Evolutionary conservation across 1,140 invertebrate genomes (phyloP).

Genomic region (Lasioglossum albipes): DNA sequence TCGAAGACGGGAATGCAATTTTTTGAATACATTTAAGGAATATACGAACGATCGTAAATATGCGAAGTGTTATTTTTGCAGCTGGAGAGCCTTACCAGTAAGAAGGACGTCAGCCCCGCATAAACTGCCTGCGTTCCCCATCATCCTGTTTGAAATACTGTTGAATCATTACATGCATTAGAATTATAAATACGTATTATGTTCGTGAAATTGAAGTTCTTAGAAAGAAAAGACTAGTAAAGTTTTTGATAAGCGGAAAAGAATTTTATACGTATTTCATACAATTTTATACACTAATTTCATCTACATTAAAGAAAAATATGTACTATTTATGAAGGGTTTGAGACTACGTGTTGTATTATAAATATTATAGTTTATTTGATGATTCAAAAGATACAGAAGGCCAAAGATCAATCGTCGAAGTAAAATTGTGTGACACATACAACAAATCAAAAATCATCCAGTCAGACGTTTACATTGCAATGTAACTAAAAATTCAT

Average conservation of each 20-base stretch:
- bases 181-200: background rate
- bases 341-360: background rate
- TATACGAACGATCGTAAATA: slow-evolving; percentile 17
- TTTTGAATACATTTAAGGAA: slow-evolving; percentile 1
- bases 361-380: background rate
- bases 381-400: background rate
- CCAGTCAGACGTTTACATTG: background rate
- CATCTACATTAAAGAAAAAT: background rate
- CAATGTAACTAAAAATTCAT: background rate
- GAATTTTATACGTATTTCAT: background rate
- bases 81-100: slow-evolving; percentile 79
- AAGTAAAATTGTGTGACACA: slow-evolving; percentile 3
- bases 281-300: background rate
- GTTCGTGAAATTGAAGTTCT: background rate
- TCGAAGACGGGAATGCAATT: slow-evolving; percentile 20
- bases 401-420: slow-evolving; percentile 30
- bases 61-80: slow-evolving; percentile 74
- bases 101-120: slow-evolving; percentile 77
- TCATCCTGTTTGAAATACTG: slow-evolving; percentile 1
- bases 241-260: background rate
- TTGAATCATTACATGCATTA: background rate
- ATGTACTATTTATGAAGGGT: background rate
- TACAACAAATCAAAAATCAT: background rate
- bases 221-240: background rate
- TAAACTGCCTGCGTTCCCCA: slow-evolving; percentile 63